A percentile compares a stretch with the other conserved stretches of the same genome.
Conservation (phyloP, 1,140 invertebrate genomes). For the Lucilia sericata region DNA sequence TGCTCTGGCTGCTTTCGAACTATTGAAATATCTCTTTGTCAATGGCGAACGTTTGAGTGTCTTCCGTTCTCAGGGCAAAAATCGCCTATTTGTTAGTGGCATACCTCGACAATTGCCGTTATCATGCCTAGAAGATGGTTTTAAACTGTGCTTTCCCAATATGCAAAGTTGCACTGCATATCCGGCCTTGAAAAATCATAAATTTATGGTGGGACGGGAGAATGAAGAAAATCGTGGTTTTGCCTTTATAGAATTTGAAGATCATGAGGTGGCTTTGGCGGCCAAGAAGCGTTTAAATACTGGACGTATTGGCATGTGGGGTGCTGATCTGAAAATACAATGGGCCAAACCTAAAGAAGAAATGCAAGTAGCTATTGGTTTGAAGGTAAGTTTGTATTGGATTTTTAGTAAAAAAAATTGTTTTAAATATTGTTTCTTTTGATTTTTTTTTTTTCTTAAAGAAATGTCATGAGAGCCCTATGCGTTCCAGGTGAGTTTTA, state of each 20-base stretch:
- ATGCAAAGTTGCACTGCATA: constrained; percentile 21
- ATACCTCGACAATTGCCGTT: constrained; percentile 41
- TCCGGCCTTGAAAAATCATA: not conserved
- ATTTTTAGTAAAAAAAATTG: not conserved
- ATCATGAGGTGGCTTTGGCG: constrained; percentile 47
- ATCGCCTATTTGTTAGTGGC: constrained; percentile 44
- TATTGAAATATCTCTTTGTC: constrained; percentile 44
- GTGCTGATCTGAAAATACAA: constrained; percentile 44
- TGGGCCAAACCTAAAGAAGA: constrained; percentile 46
- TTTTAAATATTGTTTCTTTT: not conserved
- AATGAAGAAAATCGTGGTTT: constrained; percentile 46
- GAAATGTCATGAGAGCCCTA: not conserved
- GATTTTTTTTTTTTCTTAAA: not conserved
- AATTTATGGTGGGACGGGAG: not conserved
- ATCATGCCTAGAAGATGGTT: constrained; percentile 31
- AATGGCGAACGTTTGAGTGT: constrained; percentile 33
- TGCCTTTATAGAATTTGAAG: constrained; percentile 49
- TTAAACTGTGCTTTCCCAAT: constrained; percentile 39
- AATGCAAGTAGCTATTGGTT: not conserved
- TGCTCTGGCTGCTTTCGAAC: constrained; percentile 45
- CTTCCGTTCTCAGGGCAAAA: constrained; percentile 47
- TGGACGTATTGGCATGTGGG: constrained; percentile 46
- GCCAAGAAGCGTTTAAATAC: constrained; percentile 46
- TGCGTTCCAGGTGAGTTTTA: constrained; percentile 22
- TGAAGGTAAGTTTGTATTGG: not conserved